Conservation (phyloP, 2,888 invertebrate genomes). For the Spisula solida region DNA sequence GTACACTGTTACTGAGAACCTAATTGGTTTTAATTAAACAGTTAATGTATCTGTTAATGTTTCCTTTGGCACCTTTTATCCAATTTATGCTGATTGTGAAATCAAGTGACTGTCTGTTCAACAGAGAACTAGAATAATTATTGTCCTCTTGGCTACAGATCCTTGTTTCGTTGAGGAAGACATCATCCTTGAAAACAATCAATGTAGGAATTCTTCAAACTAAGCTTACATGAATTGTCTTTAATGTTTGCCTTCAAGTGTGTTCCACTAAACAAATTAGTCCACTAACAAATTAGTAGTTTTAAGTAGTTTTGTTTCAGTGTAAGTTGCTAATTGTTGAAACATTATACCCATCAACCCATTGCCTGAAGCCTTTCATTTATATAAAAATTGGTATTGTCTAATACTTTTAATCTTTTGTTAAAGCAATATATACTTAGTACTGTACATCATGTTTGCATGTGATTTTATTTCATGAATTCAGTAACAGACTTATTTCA, state of each 20-base stretch:
- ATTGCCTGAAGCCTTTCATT: neutral
- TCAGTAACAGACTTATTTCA: no score
- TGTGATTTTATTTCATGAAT: no score
- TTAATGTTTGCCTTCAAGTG: conserved; percentile 15
- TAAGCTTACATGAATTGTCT: neutral
- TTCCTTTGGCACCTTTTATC: neutral
- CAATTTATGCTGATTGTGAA: neutral
- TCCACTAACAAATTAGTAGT: neutral
- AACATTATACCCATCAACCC: neutral
- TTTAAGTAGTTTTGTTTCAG: neutral
- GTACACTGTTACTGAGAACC: neutral
- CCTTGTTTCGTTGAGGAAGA: neutral
- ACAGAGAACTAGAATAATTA: no score
- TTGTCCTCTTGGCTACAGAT: neutral
- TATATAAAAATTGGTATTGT: neutral
- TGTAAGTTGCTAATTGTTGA: neutral
- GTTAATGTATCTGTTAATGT: neutral
- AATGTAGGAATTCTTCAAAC: neutral
- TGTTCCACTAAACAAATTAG: neutral
- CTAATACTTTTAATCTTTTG: no score
- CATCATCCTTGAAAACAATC: no score
- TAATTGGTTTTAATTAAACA: neutral
- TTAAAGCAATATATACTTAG: no score
- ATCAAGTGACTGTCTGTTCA: neutral
- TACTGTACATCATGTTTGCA: no score